Percentiles rank a stretch among this genome's conserved stretches.
Conservation (phyloP, 1,140 invertebrate genomes). For the Temnothorax nylanderi region DNA sequence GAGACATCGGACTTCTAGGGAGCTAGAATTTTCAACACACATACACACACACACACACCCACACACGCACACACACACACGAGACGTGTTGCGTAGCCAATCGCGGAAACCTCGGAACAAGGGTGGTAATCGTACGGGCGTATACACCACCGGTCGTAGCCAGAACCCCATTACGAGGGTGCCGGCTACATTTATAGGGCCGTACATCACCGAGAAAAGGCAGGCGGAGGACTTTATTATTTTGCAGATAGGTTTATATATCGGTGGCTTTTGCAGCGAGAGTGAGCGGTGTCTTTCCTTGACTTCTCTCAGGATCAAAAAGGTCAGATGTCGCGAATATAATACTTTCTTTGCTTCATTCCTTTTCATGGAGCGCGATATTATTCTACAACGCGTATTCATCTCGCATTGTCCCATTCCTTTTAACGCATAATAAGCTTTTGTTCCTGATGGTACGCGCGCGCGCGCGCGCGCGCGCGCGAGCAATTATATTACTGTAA, state of each 20-base stretch:
- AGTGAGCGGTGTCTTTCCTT: slow-evolving; percentile 28
- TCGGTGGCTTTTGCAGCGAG: slow-evolving; percentile 42
- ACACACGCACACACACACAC: too few relatives aligned
- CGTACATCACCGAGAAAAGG: slow-evolving; percentile 77
- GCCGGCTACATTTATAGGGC: slow-evolving; percentile 77
- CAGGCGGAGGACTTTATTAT: slow-evolving; percentile 77
- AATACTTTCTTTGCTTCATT: background rate
- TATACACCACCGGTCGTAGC: slow-evolving; percentile 39
- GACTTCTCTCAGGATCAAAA: background rate
- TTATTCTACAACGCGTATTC: background rate
- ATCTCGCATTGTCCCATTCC: background rate
- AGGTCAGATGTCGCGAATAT: background rate
- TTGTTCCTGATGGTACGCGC: background rate
- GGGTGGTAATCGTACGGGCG: slow-evolving; percentile 61
- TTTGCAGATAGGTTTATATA: slow-evolving; percentile 74
- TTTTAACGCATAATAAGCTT: background rate
- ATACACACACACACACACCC: too few relatives aligned
- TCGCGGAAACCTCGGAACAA: slow-evolving; percentile 57
- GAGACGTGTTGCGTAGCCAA: slow-evolving; percentile 33
- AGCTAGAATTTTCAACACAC: background rate
- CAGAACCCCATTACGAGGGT: slow-evolving; percentile 76
- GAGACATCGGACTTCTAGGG: too few relatives aligned
- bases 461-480: background rate
- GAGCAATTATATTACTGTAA: background rate
- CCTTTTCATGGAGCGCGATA: background rate